Evolutionary conservation across 1,140 invertebrate species (phyloP), one percentile per base, ranked within the genome.

Genomic region (Atta texana): DNA sequence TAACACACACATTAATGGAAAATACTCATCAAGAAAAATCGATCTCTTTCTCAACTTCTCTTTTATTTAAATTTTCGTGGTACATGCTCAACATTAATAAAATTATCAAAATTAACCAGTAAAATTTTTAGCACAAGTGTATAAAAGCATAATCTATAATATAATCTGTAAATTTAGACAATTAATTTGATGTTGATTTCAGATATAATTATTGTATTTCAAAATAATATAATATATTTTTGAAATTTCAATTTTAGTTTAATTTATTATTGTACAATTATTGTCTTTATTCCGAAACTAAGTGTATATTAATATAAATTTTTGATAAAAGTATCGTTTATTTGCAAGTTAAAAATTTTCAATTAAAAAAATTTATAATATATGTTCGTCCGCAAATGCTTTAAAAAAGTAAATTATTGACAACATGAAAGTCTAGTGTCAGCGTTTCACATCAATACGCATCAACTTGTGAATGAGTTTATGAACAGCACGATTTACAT

Each of bases 401-500:
- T 31, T n/a, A 51, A 64, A 51, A 66, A 78, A n/a, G 18, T 31
- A 21, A 28, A 31, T 55, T n/a, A 63, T 63, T 28, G 61, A 61
- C 61, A 55, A 31, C 3, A 12, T 53, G 28, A 57, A 6, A 18
- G n/a, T 39, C 6, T 10, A 55, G 28, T 69, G 14, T 55, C 28
- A 55, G 49, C 8, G 4, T 68, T 68, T 39, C 21, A 21, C 31
- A 44, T 21, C 0, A 44, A 77, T 21, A 51, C 16, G n/a, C n/a
- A 53, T 82, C n/a, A 64, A 31, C 28, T 21, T 59, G 28, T 59
- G 21, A 72, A 82, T 53, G 18, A 72, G 68, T 82, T 82, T 72
- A 39, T 39, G 34, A 34, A 81, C 10, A 71, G 10, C 8, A 21
- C 21, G 24, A 72, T 31, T 82, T 61, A 72, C 39, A 18, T 82